Evolutionary conservation across 1,140 invertebrate genomes (phyloP).

Genomic region (Cotesia typhae): DNA sequence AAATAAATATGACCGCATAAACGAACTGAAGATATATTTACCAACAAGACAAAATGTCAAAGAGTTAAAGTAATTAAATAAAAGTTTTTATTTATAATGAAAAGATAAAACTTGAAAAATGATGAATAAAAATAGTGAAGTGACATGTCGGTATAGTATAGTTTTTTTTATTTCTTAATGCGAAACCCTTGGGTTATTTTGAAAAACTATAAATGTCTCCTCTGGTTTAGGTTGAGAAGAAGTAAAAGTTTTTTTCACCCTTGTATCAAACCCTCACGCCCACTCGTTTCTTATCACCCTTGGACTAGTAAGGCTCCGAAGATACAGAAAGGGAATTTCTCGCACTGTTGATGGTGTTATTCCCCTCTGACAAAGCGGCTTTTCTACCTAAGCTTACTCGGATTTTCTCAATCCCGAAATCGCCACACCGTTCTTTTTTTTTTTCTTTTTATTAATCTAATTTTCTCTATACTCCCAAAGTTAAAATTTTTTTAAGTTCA

Average conservation of each 20-base stretch:
- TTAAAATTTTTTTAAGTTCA: neutral
- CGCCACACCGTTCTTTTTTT: constrained; percentile 8
- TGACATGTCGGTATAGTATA: no score
- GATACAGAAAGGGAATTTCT: constrained; percentile 14
- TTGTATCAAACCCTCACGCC: neutral
- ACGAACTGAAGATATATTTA: no score
- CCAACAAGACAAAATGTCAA: no score
- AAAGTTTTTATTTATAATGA: no score
- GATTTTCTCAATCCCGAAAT: constrained; percentile 16
- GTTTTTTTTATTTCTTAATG: no score
- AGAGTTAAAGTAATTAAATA: no score
- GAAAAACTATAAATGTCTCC: neutral
- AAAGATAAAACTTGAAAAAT: no score
- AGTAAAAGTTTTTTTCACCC: constrained; percentile 19
- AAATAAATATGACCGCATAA: no score
- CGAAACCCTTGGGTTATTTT: no score
- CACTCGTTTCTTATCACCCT: constrained; percentile 24
- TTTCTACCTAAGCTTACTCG: constrained; percentile 17
- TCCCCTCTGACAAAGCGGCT: constrained; percentile 38
- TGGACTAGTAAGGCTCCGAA: constrained; percentile 2
- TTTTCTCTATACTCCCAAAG: neutral
- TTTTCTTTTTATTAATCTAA: neutral
- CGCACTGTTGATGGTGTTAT: constrained; percentile 24
- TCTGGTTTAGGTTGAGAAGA: constrained; percentile 3
- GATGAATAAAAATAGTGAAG: no score